Evolutionary conservation across 2,113 vertebrate species (phyloP), one percentile per base, ranked within the genome.

Genomic region (Tympanuchus pallidicinctus): DNA sequence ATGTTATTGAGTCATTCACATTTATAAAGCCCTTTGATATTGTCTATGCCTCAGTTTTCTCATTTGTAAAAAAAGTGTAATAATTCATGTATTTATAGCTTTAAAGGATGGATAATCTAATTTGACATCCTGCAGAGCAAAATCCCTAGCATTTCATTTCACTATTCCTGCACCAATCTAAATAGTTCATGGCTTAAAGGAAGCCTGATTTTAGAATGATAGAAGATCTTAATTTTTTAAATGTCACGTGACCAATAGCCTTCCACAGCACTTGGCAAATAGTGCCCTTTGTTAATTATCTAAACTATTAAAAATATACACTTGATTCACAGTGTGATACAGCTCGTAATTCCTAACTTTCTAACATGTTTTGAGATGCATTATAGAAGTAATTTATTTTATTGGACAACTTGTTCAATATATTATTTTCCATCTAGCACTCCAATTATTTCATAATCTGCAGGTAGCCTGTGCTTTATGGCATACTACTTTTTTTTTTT

Each of bases 11-110:
- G 94, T 95, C 36, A 21, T 90, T 97, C 94, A 81, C 95, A 88
- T 97, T 95, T 97, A 75, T 81, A 96, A 94, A 95, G 88, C 77
- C 89, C 83, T 95, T 95, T 86, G 80, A 94, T 94, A 92, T 86
- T 91, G 88, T 93, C 95, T 94, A 83, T 95, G 85, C 90, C 94
- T 95, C 86, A 84, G 92, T 95, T 94, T 97, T 97, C 93, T 93
- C 95, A 95, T 94, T 94, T 94, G 88, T 97, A 95, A 95, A 95
- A 95, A 82, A 94, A 91, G 93, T 91, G 88, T 88, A 96, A 97
- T 97, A 94, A 95, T 95, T 94, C 94, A 86, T 54, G 20, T 96
- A 93, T 91, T 97, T 95, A 96, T 97, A 76, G 91, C 80, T 96
- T 93, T 96, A 91, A 95, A 97, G 88, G 82, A 84, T 63, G 80